Percentiles rank a stretch among this genome's conserved stretches.
phyloP scores from a whole-genome alignment of 2,113 vertebrate species.

The Clarias magur region DNA sequence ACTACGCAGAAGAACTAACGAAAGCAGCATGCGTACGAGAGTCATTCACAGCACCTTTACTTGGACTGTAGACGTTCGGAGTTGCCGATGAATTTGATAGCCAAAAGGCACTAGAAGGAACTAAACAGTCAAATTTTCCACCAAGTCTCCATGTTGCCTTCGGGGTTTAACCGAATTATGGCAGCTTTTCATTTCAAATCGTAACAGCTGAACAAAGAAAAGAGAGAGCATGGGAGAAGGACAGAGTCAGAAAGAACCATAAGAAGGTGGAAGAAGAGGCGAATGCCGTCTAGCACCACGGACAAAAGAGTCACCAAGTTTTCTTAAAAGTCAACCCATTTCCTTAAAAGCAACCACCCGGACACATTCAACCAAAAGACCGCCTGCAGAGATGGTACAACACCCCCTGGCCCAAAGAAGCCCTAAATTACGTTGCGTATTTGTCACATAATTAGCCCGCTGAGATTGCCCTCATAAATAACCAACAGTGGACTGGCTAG shows the following conservation, averaged over 20 bases:
- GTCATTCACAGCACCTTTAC: background rate
- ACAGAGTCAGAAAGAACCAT: slow-evolving; percentile 41
- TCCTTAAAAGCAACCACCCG: slow-evolving; percentile 28
- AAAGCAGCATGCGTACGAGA: background rate
- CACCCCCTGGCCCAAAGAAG: slow-evolving; percentile 18
- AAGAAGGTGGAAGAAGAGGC: background rate
- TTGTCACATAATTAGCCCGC: slow-evolving; percentile 78
- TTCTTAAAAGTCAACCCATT: slow-evolving; percentile 14
- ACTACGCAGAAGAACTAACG: background rate
- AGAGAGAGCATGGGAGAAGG: slow-evolving; percentile 3
- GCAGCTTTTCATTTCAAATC: slow-evolving; percentile 41
- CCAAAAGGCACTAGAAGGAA: slow-evolving; percentile 21
- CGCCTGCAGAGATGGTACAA: slow-evolving; percentile 22
- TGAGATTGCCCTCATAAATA: slow-evolving; percentile 65
- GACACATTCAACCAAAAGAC: slow-evolving; percentile 32
- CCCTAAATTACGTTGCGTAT: slow-evolving; percentile 65
- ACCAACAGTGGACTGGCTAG: slow-evolving; percentile 57
- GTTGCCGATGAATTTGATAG: slow-evolving; percentile 11
- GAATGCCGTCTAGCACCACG: slow-evolving; percentile 6
- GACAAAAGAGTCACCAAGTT: slow-evolving; percentile 39
- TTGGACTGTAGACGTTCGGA: background rate
- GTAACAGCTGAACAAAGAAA: slow-evolving; percentile 58
- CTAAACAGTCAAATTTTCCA: slow-evolving; percentile 19
- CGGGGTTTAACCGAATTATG: slow-evolving; percentile 27
- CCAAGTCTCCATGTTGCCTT: slow-evolving; percentile 26